A percentile compares a stretch with the other conserved stretches of the same genome.
Conservation (phyloP, 2,888 invertebrate species). For the Strigamia transsilvanica region DNA sequence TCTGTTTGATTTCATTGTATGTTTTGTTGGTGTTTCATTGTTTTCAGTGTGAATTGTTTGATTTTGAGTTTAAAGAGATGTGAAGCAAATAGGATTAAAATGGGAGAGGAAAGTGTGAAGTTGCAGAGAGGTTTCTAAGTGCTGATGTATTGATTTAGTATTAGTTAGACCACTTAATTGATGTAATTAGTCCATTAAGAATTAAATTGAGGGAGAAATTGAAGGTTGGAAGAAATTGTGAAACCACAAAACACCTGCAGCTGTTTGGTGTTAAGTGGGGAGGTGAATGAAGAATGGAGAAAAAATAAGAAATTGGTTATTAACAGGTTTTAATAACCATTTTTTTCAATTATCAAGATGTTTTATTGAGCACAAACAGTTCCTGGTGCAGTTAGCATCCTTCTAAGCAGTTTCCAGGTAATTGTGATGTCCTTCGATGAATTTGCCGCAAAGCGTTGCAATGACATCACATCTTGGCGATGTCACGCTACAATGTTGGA, state of each 20-base stretch:
- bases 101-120: background rate
- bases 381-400: too few relatives aligned
- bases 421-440: too few relatives aligned
- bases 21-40: background rate
- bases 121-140: background rate
- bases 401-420: too few relatives aligned
- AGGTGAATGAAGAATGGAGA: background rate
- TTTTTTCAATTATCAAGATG: too few relatives aligned
- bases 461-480: too few relatives aligned
- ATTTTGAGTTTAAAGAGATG: background rate
- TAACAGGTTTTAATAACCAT: background rate
- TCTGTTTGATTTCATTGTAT: background rate
- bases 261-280: background rate
- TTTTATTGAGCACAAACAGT: too few relatives aligned
- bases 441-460: too few relatives aligned
- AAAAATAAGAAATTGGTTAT: background rate
- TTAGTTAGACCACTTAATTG: constrained; percentile 33
- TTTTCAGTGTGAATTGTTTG: background rate
- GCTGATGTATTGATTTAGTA: constrained; percentile 12
- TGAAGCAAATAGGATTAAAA: background rate
- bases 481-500: too few relatives aligned
- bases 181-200: constrained; percentile 29
- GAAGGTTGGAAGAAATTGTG: background rate
- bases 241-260: constrained; percentile 36
- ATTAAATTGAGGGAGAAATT: background rate